Percentiles rank a stretch among this genome's conserved stretches.
These are phyloP conservation scores for Octonoba sinensis DNA, from an alignment of 2,888 invertebrate species.

Conservation along the genomic window DNA sequence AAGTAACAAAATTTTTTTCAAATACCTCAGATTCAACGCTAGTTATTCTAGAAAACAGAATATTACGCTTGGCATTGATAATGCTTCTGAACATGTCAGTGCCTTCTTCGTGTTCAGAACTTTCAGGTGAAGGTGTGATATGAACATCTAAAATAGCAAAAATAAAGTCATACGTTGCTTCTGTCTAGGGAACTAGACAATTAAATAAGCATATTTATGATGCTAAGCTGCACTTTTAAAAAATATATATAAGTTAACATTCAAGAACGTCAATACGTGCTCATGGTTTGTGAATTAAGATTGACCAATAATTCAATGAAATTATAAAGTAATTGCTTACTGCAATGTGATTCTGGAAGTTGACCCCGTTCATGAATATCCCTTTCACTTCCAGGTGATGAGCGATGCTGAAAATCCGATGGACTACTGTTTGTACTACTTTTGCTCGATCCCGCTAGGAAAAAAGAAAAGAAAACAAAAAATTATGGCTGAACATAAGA, in stretches of 20 bases:
- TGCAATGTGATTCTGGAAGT: constrained; percentile 60
- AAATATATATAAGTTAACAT: not conserved
- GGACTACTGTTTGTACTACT: constrained; percentile 67
- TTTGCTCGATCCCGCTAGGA: constrained; percentile 63
- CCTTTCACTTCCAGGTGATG: constrained; percentile 76
- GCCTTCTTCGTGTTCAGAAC: constrained; percentile 72
- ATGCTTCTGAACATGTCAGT: constrained; percentile 95
- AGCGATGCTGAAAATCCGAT: constrained; percentile 68
- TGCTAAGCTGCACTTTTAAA: not conserved
- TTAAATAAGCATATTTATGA: not conserved
- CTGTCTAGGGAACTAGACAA: not conserved
- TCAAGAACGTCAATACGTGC: not conserved
- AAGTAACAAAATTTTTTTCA: not conserved
- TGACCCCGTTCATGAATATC: constrained; percentile 59
- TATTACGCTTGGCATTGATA: constrained; percentile 90
- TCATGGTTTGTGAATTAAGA: too few species aligned
- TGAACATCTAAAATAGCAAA: constrained; percentile 52
- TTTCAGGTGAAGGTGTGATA: constrained; percentile 64
- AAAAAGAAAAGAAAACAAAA: not conserved
- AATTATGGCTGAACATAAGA: not conserved
- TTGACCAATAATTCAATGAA: too few species aligned
- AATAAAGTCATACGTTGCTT: not conserved
- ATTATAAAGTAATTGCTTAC: constrained; percentile 23
- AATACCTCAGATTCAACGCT: constrained; percentile 90
- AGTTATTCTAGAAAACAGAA: constrained; percentile 86